Evolutionary conservation across 2,797 vertebrate genomes (phyloP).

Genomic region (Euphonia xanthogaster): DNA sequence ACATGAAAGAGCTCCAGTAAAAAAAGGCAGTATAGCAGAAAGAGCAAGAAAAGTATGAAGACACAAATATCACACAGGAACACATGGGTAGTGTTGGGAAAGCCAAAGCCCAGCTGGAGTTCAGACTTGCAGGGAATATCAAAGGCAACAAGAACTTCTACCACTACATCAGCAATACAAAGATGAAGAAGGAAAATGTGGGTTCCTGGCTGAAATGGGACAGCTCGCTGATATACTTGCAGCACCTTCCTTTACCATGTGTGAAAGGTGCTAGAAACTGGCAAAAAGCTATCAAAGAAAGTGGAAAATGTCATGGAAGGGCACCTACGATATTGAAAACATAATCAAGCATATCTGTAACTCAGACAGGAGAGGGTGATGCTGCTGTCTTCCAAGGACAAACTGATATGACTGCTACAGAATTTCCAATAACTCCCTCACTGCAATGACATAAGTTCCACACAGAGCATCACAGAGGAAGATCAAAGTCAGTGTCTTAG

Average conservation of each 20-base stretch:
- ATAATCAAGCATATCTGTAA: not conserved
- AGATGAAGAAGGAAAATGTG: not conserved
- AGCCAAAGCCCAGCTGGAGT: not conserved
- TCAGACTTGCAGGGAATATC: not conserved
- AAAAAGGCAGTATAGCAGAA: not conserved
- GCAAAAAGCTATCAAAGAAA: not conserved
- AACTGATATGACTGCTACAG: not conserved
- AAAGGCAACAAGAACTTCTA: not conserved
- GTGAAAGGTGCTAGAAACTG: not conserved
- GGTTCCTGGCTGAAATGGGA: rapidly evolving
- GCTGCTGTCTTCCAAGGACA: not conserved
- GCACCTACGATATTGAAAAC: not conserved
- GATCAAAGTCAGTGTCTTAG: not conserved
- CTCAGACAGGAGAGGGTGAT: not conserved
- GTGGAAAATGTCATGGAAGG: not conserved
- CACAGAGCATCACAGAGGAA: not conserved
- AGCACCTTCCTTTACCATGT: not conserved
- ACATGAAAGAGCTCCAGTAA: not conserved
- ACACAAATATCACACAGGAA: not conserved
- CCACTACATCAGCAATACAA: not conserved
- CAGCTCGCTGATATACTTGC: rapidly evolving
- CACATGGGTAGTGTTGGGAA: not conserved
- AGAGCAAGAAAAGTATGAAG: not conserved
- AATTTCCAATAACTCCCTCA: not conserved
- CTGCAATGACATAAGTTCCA: not conserved